Base-by-base conservation (phyloP, 2,888 invertebrate species). In the Phyllotreta striolata region DNA sequence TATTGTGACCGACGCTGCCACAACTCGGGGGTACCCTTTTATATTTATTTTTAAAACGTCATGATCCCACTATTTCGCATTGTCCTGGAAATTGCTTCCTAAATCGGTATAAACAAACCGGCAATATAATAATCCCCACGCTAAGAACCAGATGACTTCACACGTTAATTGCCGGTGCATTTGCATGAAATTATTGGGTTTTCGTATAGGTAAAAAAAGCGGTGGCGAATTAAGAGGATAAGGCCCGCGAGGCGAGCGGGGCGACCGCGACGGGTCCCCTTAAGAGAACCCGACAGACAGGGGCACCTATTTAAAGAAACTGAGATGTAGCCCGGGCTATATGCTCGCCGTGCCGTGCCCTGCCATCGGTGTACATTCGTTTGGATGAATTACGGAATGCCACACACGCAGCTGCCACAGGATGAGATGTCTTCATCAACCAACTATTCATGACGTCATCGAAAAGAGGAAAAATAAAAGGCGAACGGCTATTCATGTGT, bases 351-450 rank as follows among this genome's bases (percentile, higher is more conserved):
- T 24, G 24, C 24, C 24, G 39, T 52, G 52, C 52, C 47, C 46
- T 56, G 64, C 68, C 60, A 44, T 60, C 61, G 55, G 66, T 24
- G 24, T 62, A 64, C 62, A 62, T 64, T 66, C 67, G 66, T 66
- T 73, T 70, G 77, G 76, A 76, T 77, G 74, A 77, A 75, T 75
- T 74, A 76, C 73, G 74, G 72, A 79, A 81, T 81, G 78, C 81
- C 81, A 81, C 81, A 81, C 81, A 81, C 81, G 77, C 75, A 77
- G 80, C 78, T 76, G 79, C 79, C 79, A 60, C 60, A 77, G 77
- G 72, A 74, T 73, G 77, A 81, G 80, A 81, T 81, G 81, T 81
- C 81, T 81, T 81, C 81, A 81, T 81, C 81, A 81, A 78, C 76
- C 74, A 78, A 80, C 78, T 78, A 79, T 79, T 79, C 77, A 75